These are phyloP conservation scores for Nycteola revayana DNA, from an alignment of 2,888 invertebrate genomes.

Conservation along the genomic window DNA sequence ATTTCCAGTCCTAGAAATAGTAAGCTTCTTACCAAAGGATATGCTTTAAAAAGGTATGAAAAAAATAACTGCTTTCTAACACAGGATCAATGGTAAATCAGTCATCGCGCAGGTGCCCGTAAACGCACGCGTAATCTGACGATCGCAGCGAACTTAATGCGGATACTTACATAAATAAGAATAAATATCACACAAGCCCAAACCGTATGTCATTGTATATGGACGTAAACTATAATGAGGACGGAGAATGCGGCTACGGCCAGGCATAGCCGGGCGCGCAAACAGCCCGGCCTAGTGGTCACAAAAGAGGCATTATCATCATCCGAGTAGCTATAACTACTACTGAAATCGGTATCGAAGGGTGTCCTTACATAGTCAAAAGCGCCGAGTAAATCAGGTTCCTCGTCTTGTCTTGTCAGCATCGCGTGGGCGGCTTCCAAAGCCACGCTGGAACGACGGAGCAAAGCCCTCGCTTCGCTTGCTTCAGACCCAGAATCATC, in stretches of 20 bases:
- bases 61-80: too few relatives aligned
- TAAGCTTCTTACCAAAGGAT: too few relatives aligned
- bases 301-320: conserved; percentile 48
- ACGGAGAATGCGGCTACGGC: conserved; percentile 76
- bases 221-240: conserved; percentile 75
- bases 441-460: conserved; percentile 84
- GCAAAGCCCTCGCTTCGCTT: conserved; percentile 84
- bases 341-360: conserved; percentile 71
- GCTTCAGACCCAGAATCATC: conserved; percentile 85
- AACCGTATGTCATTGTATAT: conserved; percentile 73
- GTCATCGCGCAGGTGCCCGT: conserved; percentile 4
- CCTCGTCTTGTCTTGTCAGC: conserved; percentile 73
- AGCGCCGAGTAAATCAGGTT: conserved; percentile 71
- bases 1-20: too few relatives aligned
- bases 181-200: conserved; percentile 72
- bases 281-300: conserved; percentile 54
- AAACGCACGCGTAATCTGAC: conserved; percentile 48
- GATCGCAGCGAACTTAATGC: conserved; percentile 61
- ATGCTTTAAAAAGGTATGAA: too few relatives aligned
- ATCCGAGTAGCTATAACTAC: conserved; percentile 46
- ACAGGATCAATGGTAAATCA: conserved; percentile 1
- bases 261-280: conserved; percentile 68
- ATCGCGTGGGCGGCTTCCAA: conserved; percentile 83
- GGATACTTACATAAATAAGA: conserved; percentile 68
- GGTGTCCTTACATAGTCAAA: conserved; percentile 77